A percentile compares a stretch with the other conserved stretches of the same genome.
phyloP scores from a whole-genome alignment of 2,113 vertebrate genomes.

The Taxidea taxus region DNA sequence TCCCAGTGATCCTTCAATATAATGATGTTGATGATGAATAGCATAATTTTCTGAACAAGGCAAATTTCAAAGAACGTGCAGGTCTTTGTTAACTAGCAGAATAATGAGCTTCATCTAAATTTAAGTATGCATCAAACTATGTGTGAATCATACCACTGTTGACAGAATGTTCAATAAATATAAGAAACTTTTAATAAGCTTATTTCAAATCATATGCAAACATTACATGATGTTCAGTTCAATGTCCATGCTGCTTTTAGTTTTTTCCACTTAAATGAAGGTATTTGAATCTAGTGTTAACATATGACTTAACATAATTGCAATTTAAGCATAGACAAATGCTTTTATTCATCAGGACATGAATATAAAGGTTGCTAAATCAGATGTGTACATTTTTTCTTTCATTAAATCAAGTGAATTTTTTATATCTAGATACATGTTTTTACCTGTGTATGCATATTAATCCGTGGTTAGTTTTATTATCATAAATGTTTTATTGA shows the following conservation, averaged over 20 bases:
- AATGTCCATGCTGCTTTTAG: background rate
- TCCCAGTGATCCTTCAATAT: background rate
- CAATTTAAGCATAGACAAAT: background rate
- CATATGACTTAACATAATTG: background rate
- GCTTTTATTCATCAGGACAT: background rate
- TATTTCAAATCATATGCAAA: background rate
- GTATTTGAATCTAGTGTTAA: background rate
- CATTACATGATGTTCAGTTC: background rate
- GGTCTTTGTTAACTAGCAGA: background rate
- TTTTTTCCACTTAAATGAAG: background rate
- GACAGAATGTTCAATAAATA: background rate
- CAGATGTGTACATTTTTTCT: background rate
- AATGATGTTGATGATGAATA: background rate
- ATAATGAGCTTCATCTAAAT: background rate
- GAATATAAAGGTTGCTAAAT: background rate
- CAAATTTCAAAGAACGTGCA: background rate
- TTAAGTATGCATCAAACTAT: background rate
- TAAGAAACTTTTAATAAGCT: background rate
- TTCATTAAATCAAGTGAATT: background rate
- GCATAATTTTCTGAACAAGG: background rate
- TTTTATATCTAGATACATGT: background rate
- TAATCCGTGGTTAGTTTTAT: background rate
- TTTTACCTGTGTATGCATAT: background rate
- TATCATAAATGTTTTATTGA: background rate
- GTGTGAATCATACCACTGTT: background rate